These are phyloP conservation scores for Tenebrosternarchus preto DNA, from an alignment of 2,113 vertebrate species.

Conservation along the genomic window DNA sequence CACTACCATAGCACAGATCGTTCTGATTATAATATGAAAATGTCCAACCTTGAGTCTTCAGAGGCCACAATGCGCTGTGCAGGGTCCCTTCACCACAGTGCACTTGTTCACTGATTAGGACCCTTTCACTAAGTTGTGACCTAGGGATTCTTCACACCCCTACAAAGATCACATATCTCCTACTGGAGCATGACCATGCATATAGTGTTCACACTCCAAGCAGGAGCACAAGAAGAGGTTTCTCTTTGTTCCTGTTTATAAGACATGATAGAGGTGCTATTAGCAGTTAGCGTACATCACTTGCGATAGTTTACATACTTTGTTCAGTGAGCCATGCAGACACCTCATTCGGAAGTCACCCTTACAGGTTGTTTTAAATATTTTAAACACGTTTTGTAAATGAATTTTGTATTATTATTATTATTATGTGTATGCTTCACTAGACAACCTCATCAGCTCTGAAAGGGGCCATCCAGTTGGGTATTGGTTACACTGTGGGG, in stretches of 20 bases:
- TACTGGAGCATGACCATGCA: neutral
- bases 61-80: too few relatives aligned
- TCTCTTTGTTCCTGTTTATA: constrained; percentile 10
- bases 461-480: constrained; percentile 95
- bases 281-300: neutral
- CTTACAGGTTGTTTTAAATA: neutral
- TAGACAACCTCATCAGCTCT: constrained; percentile 95
- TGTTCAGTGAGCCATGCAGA: neutral
- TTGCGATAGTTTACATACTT: constrained; percentile 6
- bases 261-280: neutral
- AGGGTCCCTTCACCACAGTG: neutral
- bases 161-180: constrained; percentile 13
- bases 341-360: neutral
- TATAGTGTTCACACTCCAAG: constrained; percentile 19
- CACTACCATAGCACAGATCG: neutral
- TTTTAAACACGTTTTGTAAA: neutral
- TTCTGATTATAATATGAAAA: neutral
- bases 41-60: neutral
- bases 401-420: too few relatives aligned
- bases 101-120: neutral
- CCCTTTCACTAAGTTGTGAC: neutral
- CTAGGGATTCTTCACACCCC: neutral
- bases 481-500: constrained; percentile 96
- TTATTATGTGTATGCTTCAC: constrained; percentile 34
- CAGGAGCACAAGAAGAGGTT: constrained; percentile 17